Base-by-base conservation (phyloP, 2,113 vertebrate genomes). In the Tragelaphus buxtoni region DNA sequence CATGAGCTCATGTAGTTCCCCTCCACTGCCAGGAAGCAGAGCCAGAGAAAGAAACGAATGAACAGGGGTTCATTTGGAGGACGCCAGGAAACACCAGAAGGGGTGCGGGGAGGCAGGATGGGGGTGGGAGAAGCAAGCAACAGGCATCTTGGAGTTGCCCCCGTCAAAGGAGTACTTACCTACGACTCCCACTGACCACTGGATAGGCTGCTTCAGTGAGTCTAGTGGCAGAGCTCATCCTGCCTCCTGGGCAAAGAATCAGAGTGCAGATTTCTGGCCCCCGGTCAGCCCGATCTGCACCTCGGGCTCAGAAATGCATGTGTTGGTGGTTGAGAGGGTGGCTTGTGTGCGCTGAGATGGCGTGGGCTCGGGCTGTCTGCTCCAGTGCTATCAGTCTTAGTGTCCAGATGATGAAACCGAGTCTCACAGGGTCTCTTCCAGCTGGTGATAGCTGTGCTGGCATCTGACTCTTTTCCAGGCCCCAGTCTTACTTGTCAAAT, bases 331-430 rank as follows among this genome's bases (percentile, higher is more conserved):
- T 63, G 6, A 83, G 42, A 60, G 11, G 20, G 26, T 7, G 5
- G n/a, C 14, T 13, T 1, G 0, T 1, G 2, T 76, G 35, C 0
- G 12, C n/a, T 0, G 6, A 93, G 83, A 11, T 2, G 14, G 28
- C 0, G 4, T 32, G 55, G 82, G 60, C 10, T 4, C 4, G 1
- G 10, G 5, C 1, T 28, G 4, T 17, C 8, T 55, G 65, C 47
- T 8, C 7, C 13, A 2, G 14, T 0, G 9, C 13, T 1, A 1
- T 20, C 24, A 49, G 76, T 76, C 42, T 42, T 24, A 4, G 10
- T n/a, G 63, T 39, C 60, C 80, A 90, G 87, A 56, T 32, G 63
- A 30, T 39, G 83, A 92, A 85, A 85, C 35, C 0, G 14, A 81
- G 53, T 51, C 47, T 92, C 58, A 30, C 6, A 4, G n/a, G 4